These are phyloP conservation scores for Campoletis sonorensis DNA, from an alignment of 1,140 invertebrate genomes.

Conservation along the genomic window DNA sequence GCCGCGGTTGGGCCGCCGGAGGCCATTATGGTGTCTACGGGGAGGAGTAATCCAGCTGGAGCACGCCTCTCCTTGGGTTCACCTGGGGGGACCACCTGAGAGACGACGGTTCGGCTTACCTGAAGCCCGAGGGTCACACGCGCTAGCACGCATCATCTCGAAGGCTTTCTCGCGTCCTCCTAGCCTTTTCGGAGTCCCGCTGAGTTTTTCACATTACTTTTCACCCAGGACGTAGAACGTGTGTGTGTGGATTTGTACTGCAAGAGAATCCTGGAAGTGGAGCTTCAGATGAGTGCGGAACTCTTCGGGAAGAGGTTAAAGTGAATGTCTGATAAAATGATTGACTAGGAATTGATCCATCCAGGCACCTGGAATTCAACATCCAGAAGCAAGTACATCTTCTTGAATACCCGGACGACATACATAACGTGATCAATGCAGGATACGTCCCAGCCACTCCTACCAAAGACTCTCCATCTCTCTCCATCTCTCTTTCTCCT, in stretches of 20 bases:
- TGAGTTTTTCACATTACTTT: no score
- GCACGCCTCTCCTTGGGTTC: slow-evolving; percentile 46
- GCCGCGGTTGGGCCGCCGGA: slow-evolving; percentile 58
- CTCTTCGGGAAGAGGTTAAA: no score
- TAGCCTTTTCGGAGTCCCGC: neutral
- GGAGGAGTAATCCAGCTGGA: slow-evolving; percentile 51
- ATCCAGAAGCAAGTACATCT: neutral
- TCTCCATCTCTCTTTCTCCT: neutral
- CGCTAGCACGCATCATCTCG: neutral
- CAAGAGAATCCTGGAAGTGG: no score
- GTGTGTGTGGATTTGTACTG: no score
- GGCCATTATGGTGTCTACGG: slow-evolving; percentile 73
- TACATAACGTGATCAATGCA: neutral
- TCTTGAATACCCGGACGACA: neutral
- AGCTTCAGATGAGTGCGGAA: no score
- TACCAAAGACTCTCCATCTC: neutral
- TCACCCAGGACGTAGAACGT: no score
- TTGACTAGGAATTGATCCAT: no score
- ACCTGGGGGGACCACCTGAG: neutral
- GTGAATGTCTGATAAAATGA: no score
- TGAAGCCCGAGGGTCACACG: neutral
- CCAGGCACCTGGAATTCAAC: no score
- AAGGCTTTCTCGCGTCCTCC: neutral
- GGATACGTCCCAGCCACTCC: neutral
- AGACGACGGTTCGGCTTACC: slow-evolving; percentile 21